Conservation (phyloP, 2,797 vertebrate species). For the Chaetodon trifasciatus region DNA sequence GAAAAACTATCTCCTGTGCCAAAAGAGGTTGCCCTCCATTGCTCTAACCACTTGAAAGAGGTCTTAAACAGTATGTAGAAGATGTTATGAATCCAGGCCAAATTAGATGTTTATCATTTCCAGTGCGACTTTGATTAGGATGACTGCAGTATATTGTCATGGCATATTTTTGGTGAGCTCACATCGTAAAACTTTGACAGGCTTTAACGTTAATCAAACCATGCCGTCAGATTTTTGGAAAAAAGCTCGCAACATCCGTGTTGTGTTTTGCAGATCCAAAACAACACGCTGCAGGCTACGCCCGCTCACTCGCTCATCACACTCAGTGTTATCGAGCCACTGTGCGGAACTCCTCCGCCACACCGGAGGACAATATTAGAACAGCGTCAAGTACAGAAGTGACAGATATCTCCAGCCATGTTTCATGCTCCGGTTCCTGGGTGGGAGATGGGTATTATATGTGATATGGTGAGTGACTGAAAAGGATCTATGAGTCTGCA, state of each 20-base stretch:
- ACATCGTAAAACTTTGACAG: constrained; percentile 23
- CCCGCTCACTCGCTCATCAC: constrained; percentile 10
- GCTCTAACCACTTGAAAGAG: constrained; percentile 69
- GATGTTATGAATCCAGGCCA: constrained; percentile 54
- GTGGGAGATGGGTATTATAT: neutral
- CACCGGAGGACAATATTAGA: constrained; percentile 14
- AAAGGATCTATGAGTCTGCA: constrained; percentile 6
- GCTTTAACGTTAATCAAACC: constrained; percentile 39
- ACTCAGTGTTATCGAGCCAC: neutral
- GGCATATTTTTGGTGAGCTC: constrained; percentile 14
- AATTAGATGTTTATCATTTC: constrained; percentile 61
- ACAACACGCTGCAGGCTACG: neutral
- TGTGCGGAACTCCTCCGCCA: constrained; percentile 8
- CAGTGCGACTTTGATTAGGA: constrained; percentile 48
- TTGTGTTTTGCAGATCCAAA: constrained; percentile 28
- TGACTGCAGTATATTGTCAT: constrained; percentile 11
- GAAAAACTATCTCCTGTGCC: constrained; percentile 66
- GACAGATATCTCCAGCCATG: constrained; percentile 4
- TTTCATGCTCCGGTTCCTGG: constrained; percentile 4
- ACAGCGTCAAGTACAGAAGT: constrained; percentile 8
- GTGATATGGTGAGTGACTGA: constrained; percentile 2
- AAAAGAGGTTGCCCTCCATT: constrained; percentile 67
- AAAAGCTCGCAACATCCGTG: neutral
- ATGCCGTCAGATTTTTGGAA: constrained; percentile 16
- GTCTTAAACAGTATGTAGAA: constrained; percentile 48